These are phyloP conservation scores for Peromyscus polionotus DNA, from an alignment of 2,113 vertebrate species.

Conservation along the genomic window DNA sequence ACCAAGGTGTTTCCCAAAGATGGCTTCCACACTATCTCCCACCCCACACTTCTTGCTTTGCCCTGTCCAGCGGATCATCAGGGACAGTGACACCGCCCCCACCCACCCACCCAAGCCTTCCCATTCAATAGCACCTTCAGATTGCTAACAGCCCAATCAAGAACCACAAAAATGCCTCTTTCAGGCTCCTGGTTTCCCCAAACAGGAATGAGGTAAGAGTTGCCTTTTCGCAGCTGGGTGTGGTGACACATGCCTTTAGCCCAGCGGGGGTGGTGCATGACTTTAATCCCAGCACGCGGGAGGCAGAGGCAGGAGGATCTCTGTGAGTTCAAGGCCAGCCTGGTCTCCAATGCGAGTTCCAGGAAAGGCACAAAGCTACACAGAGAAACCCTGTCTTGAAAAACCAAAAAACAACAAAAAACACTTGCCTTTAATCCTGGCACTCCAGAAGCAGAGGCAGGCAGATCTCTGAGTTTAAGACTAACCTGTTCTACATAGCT, in stretches of 20 bases:
- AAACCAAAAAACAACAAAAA: too few species aligned
- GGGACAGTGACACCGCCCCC: too few species aligned
- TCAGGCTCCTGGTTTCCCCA: too few species aligned
- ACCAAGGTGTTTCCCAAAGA: neutral
- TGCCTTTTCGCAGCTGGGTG: neutral
- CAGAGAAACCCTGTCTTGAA: too few species aligned
- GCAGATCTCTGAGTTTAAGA: neutral
- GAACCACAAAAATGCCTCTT: neutral
- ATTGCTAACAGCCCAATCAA: neutral
- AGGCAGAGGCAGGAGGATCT: neutral
- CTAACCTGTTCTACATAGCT: neutral
- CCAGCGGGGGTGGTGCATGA: too few species aligned
- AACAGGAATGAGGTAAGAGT: neutral
- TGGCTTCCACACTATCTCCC: neutral
- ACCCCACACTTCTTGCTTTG: neutral
- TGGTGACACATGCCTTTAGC: too few species aligned
- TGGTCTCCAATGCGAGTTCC: neutral
- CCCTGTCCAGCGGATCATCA: too few species aligned
- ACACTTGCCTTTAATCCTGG: neutral
- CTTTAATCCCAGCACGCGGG: neutral
- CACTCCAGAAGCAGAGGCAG: neutral
- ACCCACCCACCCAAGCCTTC: too few species aligned
- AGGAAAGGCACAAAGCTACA: neutral
- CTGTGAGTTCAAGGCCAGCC: neutral
- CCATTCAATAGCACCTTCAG: neutral